Evolutionary conservation across 2,888 invertebrate species (phyloP), one percentile per base, ranked within the genome.

Genomic region (Hirtodrosophila alboralis): DNA sequence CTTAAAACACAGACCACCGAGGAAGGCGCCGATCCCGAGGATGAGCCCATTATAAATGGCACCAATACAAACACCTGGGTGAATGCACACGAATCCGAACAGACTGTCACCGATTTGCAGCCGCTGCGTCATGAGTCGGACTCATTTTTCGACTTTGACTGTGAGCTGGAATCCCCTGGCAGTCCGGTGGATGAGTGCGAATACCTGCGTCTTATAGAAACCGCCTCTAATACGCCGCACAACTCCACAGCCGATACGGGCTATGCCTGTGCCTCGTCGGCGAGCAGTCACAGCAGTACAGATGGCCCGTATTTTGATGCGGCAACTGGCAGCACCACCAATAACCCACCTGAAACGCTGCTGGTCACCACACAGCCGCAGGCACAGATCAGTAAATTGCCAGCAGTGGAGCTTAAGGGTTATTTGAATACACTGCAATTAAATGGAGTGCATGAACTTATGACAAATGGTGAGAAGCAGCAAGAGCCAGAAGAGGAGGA

Each of bases 171-270:
- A 66, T 94, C 93, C 62, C 94, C 95, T 0, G 93, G 93, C 43
- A 95, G 95, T 74, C 95, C 95, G 0, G 93, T 92, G 41, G 95
- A 94, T 67, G 92, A 93, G 74, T 91, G 91, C 68, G 93, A 93
- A 88, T 91, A 92, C 57, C 91, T 92, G 58, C 88, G 90, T 64
- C 81, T 91, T 38, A 90, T 91, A 81, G 91, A 85, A 90, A 93
- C 92, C 76, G 92, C 92, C 76, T 92, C 92, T 73, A 92, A 91
- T 64, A 91, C 91, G 61, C 90, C 92, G 18, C 92, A 91, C 67
- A 90, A 88, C 62, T 90, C 88, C 75, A 91, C 87, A 59, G 88
- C 88, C 75, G 93, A 92, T 57, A 91, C 91, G 1, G 92, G 91
- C 14, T 91, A 90, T 85, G 90, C 92, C 2, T 93, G 93, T 66